Conservation (phyloP, 2,888 invertebrate species). For the Eucriotettix oculatus region DNA sequence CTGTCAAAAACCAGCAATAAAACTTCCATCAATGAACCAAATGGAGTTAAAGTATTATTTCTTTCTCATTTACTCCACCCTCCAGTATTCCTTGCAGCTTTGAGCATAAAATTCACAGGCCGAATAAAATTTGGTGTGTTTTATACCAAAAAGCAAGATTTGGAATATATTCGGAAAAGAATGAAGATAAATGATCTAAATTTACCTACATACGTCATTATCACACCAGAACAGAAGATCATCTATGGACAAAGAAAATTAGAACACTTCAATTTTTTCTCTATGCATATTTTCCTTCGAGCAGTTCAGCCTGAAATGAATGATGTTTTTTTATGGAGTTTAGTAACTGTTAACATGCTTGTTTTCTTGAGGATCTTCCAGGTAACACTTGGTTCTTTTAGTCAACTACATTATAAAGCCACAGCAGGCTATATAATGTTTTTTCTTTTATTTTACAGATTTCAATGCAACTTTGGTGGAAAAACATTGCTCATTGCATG, state of each 20-base stretch:
- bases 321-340: slow-evolving; percentile 30
- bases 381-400: slow-evolving; percentile 9
- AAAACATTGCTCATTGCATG: slow-evolving; percentile 20
- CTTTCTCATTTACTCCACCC: slow-evolving; percentile 26
- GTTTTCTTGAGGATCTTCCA: slow-evolving; percentile 27
- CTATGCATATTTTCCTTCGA: slow-evolving; percentile 28
- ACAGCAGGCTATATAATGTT: neutral
- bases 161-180: slow-evolving; percentile 13
- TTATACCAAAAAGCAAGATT: slow-evolving; percentile 17
- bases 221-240: slow-evolving; percentile 25
- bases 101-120: slow-evolving; percentile 34
- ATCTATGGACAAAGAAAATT: slow-evolving; percentile 25
- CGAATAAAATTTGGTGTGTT: slow-evolving; percentile 28
- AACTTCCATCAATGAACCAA: neutral
- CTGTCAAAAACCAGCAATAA: slow-evolving; percentile 17
- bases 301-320: slow-evolving; percentile 31
- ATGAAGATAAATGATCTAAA: slow-evolving; percentile 10
- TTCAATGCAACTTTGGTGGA: slow-evolving; percentile 22
- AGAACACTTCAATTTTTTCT: slow-evolving; percentile 26
- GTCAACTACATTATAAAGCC: neutral
- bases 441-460: slow-evolving; percentile 13
- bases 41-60: slow-evolving; percentile 22
- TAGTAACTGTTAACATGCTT: slow-evolving; percentile 27
- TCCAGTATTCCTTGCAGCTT: slow-evolving; percentile 31
- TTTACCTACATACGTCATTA: slow-evolving; percentile 24